A percentile compares a stretch with the other conserved stretches of the same genome.
Evolutionary conservation across 2,888 invertebrate species (phyloP).

Genomic region (Lymantria dispar): DNA sequence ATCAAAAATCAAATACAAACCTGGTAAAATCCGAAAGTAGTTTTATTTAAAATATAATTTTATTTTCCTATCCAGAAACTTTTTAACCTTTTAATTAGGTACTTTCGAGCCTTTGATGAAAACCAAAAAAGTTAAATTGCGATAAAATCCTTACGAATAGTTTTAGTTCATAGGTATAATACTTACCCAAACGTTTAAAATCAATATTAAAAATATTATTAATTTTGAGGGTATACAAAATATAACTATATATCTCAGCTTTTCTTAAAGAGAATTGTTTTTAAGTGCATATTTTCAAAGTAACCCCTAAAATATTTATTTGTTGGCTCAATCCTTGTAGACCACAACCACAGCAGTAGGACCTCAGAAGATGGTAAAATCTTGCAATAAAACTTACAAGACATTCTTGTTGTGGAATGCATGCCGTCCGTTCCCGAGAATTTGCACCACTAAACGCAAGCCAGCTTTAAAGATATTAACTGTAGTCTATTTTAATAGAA

Average conservation of each 20-base stretch:
- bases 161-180: no score
- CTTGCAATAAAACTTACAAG: slow-evolving; percentile 63
- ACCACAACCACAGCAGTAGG: slow-evolving; percentile 27
- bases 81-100: no score
- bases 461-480: slow-evolving; percentile 18
- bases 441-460: slow-evolving; percentile 48
- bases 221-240: no score
- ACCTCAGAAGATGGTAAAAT: slow-evolving; percentile 53
- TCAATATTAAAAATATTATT: no score
- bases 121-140: no score
- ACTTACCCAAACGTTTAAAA: no score
- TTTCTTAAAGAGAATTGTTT: not conserved
- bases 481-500: slow-evolving; percentile 16
- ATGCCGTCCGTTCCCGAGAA: slow-evolving; percentile 51
- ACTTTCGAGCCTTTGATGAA: no score
- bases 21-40: no score
- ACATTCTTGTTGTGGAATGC: slow-evolving; percentile 57
- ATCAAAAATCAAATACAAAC: no score
- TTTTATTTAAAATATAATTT: no score
- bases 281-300: slow-evolving; percentile 2
- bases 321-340: slow-evolving; percentile 13
- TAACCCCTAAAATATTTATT: slow-evolving; percentile 18
- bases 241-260: not conserved
- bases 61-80: no score
- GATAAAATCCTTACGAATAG: no score